A percentile compares a stretch with the other conserved stretches of the same genome.
Conservation (phyloP, 2,888 invertebrate genomes). For the Galerucella calmariensis region DNA sequence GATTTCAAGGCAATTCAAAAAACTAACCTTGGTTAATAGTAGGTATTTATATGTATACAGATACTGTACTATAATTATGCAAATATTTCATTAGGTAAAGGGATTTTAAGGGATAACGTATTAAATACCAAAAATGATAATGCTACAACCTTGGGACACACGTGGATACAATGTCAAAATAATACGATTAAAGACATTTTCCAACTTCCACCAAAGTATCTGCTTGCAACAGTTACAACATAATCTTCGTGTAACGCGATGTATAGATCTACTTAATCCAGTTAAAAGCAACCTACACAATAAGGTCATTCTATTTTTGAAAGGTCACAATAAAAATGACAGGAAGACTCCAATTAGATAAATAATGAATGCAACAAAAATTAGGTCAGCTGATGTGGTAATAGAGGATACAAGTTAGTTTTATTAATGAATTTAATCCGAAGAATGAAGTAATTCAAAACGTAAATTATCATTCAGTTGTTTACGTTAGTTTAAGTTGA, state of each 20-base stretch:
- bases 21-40: not conserved
- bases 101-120: not conserved
- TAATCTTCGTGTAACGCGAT: no score
- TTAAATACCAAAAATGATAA: not conserved
- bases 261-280: no score
- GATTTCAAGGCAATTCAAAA: constrained; percentile 14
- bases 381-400: constrained; percentile 24
- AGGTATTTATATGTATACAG: not conserved
- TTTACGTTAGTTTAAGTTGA: not conserved
- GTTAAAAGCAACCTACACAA: not conserved
- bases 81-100: not conserved
- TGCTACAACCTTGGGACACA: not conserved
- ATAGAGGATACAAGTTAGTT: constrained; percentile 9
- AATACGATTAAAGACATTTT: not conserved
- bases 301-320: constrained; percentile 3
- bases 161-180: not conserved
- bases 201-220: not conserved
- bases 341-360: constrained; percentile 12
- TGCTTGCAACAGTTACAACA: not conserved
- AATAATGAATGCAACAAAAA: constrained; percentile 15
- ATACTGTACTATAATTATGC: not conserved
- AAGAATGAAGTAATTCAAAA: constrained; percentile 1
- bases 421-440: constrained; percentile 13
- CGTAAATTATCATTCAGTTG: not conserved
- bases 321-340: not conserved